Evolutionary conservation across 2,888 invertebrate genomes (phyloP).

Genomic region (Calliphora vomitoria): DNA sequence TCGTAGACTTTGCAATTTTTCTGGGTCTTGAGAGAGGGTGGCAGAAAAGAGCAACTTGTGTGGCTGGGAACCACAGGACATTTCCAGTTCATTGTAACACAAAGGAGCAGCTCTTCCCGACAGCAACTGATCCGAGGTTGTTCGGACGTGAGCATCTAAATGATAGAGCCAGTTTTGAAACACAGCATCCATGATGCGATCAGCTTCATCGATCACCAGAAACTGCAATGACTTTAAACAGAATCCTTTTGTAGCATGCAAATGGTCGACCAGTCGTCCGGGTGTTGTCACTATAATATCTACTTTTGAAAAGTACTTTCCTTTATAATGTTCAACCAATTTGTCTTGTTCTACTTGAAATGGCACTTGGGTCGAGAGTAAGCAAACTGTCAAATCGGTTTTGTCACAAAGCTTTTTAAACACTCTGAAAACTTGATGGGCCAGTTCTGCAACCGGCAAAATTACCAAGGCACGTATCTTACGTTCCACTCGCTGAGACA

Average conservation of each 20-base stretch:
- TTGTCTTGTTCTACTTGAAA: conserved; percentile 89
- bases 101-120: conserved; percentile 84
- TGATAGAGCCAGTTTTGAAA: conserved; percentile 96
- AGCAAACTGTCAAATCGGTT: conserved; percentile 89
- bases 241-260: conserved; percentile 93
- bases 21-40: conserved; percentile 97
- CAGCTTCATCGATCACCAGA: conserved; percentile 98
- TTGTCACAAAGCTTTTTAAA: conserved; percentile 89
- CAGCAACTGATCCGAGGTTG: conserved; percentile 85
- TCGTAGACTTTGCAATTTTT: conserved; percentile 94
- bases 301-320: conserved; percentile 84
- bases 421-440: conserved; percentile 94
- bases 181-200: conserved; percentile 95
- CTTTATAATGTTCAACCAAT: conserved; percentile 86
- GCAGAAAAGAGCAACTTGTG: conserved; percentile 99
- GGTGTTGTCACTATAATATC: conserved; percentile 97
- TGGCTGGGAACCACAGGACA: conserved; percentile 83
- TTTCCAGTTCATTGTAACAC: conserved; percentile 80
- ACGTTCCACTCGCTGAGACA: conserved; percentile 87
- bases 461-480: conserved; percentile 94
- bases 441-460: conserved; percentile 96
- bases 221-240: conserved; percentile 89
- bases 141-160: conserved; percentile 88
- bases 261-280: conserved; percentile 94
- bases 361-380: conserved; percentile 89